phyloP scores from a whole-genome alignment of 1,140 invertebrate genomes.

The Papilio polytes region DNA sequence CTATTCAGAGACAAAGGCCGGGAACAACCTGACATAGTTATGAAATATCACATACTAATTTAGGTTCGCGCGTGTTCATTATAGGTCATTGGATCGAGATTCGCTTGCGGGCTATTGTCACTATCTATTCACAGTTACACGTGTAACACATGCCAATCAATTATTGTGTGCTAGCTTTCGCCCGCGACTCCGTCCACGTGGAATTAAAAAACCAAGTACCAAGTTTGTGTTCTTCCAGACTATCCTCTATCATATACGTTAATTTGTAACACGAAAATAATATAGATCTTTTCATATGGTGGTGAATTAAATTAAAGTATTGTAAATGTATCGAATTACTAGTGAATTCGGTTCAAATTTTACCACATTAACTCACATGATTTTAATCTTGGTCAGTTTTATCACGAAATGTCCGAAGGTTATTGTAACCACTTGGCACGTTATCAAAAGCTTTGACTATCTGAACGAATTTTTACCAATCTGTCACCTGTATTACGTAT shows the following conservation, averaged over 20 bases:
- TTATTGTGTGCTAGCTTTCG: neutral
- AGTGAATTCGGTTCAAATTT: neutral
- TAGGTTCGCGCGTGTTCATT: neutral
- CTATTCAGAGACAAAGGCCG: slow-evolving; percentile 4
- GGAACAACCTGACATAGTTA: slow-evolving; percentile 27
- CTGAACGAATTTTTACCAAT: neutral
- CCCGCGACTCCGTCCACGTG: too few relatives aligned
- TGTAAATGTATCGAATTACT: neutral
- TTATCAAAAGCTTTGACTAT: slow-evolving; percentile 32
- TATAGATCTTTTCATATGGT: too few relatives aligned
- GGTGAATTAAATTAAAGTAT: too few relatives aligned
- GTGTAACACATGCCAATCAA: neutral
- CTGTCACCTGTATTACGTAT: neutral
- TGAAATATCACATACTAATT: slow-evolving; percentile 30
- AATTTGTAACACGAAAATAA: too few relatives aligned
- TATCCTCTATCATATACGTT: neutral
- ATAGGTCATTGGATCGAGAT: slow-evolving; percentile 24
- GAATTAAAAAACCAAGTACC: too few relatives aligned
- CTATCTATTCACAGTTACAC: slow-evolving; percentile 8
- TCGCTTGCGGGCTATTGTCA: neutral
- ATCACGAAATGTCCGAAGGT: slow-evolving; percentile 46
- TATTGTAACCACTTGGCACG: slow-evolving; percentile 43
- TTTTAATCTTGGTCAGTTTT: slow-evolving; percentile 46
- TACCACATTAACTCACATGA: slow-evolving; percentile 41
- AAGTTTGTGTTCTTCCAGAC: neutral